Base-by-base conservation (phyloP, 2,113 vertebrate species). In the Lampris incognitus region DNA sequence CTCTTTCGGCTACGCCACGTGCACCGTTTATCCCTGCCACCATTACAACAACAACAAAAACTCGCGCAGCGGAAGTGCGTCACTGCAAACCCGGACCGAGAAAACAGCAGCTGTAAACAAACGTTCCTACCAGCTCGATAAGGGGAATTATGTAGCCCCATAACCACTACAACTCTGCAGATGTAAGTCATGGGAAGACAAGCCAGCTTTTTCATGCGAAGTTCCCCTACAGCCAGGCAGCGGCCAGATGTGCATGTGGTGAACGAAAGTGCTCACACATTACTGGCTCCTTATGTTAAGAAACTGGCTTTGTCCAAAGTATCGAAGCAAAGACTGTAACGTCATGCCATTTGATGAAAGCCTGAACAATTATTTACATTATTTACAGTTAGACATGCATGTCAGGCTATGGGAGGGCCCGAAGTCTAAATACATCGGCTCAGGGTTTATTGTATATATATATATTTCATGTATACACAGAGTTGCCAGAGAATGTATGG, bases 341-440 rank as follows among this genome's bases (percentile, higher is more conserved):
- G 57, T 56, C 10, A 74, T 74, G 66, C 41, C 75, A 46, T 76
- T 75, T 75, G 60, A 60, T 59, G 66, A 81, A 65, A 66, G 44
- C 62, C 46, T 72, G 38, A 57, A 78, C 42, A 52, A 66, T 46
- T 51, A 59, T 71, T 70, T 79, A 79, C 77, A 69, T 49, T 5
- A 66, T 59, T 64, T 70, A 70, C 59, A 70, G 51, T 70, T 70
- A 63, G 71, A 69, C 36, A 56, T 80, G 37, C 64, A 59, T 69
- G 68, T 69, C 50, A 56, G 72, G 65, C 38, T 63, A 74, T 69
- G 65, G 66, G 38, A 69, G 2, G 7, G 65, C 11, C 2, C 70
- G 58, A 74, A 64, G 46, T 74, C 71, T 51, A 69, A 74, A 80
- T 80, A 69, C 65, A 74, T 74, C 24, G 40, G 54, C 62, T 72